Base-by-base conservation (phyloP, 2,797 vertebrate species). In the Falco peregrinus region DNA sequence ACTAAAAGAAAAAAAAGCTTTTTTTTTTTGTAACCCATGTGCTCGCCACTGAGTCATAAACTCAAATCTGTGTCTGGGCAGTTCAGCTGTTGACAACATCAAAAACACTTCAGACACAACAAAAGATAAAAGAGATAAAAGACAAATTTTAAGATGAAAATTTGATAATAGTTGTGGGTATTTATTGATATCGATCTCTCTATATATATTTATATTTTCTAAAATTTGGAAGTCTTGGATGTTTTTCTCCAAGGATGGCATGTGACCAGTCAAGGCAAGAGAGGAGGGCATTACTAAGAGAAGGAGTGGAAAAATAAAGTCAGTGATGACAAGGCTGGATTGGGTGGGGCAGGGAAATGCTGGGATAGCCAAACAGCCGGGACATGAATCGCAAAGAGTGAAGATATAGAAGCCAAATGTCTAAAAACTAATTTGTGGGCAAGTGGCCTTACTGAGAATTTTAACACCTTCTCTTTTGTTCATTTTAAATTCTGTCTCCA, bases 291-390 rank as follows among this genome's bases (percentile, higher is more conserved):
- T 91, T 90, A 77, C 63, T 93, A 69, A 91, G 85, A 87, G 33
- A 84, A 77, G 63, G 74, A 92, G 84, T 0, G 76, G 93, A 95
- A 95, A 96, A 95, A 89, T 47, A 37, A 91, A 77, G 86, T 81
- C 94, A 67, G 20, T 51, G 75, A 89, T 87, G 96, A 90, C 82
- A 95, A 79, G 80, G 37, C 68, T 81, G 70, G 59, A 24, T 70
- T 87, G 93, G 84, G 95, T 92, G 90, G 78, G 93, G 91, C 64
- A 90, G 74, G 75, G 43, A 78, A 93, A 53, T n/a, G 35, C 78
- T 86, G 45, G 84, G 70, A 82, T n/a, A 61, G 79, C 79, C 74
- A 54, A 83, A 68, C 64, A 80, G 82, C 84, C 60, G 0, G 39
- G 53, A 78, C 19, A 37, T 71, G 87, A 78, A 89, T 89, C 4